A percentile compares a stretch with the other conserved stretches of the same genome.
Conservation (phyloP, 2,797 vertebrate species). For the Masticophis lateralis region DNA sequence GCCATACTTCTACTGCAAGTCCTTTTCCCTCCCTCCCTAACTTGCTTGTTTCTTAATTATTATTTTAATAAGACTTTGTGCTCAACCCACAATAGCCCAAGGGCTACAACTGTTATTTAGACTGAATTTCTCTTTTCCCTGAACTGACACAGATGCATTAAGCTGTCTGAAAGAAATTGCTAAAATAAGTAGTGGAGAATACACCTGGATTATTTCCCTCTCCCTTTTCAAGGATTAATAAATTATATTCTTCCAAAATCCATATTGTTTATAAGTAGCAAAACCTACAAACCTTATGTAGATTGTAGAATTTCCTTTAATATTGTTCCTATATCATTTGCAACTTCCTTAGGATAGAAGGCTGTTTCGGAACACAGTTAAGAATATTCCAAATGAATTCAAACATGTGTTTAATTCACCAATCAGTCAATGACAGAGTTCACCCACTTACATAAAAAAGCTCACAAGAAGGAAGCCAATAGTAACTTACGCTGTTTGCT, state of each 20-base stretch:
- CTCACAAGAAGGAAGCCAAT: too few relatives aligned
- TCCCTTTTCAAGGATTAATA: slow-evolving; percentile 5
- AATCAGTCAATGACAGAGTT: background rate
- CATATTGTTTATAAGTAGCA: background rate
- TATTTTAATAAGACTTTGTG: slow-evolving; percentile 56
- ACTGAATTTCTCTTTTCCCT: slow-evolving; percentile 62
- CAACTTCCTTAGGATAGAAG: background rate
- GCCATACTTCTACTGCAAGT: background rate
- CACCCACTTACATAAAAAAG: background rate
- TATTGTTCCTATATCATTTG: background rate
- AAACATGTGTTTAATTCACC: background rate
- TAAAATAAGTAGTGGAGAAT: slow-evolving; percentile 29
- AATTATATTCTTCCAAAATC: slow-evolving; percentile 7
- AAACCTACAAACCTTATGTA: background rate
- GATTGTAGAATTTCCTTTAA: background rate
- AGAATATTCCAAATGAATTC: background rate
- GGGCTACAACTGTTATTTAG: slow-evolving; percentile 65
- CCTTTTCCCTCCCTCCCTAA: slow-evolving; percentile 20
- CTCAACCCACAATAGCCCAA: slow-evolving; percentile 53
- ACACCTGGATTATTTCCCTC: background rate
- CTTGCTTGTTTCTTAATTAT: slow-evolving; percentile 55
- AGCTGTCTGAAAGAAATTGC: slow-evolving; percentile 62
- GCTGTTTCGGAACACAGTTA: background rate
- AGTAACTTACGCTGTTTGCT: background rate
- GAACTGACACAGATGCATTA: slow-evolving; percentile 55